Conservation (phyloP, 2,113 vertebrate species). For the Lagenorhynchus albirostris region DNA sequence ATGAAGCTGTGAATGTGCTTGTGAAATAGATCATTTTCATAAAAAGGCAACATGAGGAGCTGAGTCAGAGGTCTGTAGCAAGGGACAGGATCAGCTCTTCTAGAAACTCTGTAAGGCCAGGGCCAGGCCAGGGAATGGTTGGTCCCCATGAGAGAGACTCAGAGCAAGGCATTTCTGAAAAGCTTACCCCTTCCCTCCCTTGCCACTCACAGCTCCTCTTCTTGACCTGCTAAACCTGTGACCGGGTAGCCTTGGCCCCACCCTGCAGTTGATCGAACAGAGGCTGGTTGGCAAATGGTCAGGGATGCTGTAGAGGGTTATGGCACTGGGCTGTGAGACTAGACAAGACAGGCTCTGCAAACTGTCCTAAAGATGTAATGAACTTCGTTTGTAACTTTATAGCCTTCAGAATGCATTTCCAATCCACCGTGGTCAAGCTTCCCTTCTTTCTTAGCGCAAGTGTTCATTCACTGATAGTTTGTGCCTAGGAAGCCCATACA, state of each 20-base stretch:
- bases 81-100: neutral
- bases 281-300: neutral
- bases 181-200: neutral
- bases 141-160: neutral
- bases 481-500: neutral
- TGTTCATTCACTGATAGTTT: neutral
- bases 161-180: neutral
- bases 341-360: neutral
- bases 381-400: neutral
- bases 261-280: neutral
- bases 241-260: neutral
- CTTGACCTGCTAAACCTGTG: neutral
- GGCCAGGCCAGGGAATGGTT: fast-evolving
- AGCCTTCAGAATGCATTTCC: neutral
- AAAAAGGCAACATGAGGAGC: neutral
- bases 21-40: neutral
- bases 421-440: neutral
- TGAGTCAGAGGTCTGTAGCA: neutral
- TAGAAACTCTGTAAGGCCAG: neutral
- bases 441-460: neutral
- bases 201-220: neutral
- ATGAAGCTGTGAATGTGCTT: neutral
- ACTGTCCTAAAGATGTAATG: neutral
- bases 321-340: neutral
- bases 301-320: neutral